Evolutionary conservation across 2,888 invertebrate species (phyloP).

Genomic region (Bhutanitis thaidina): DNA sequence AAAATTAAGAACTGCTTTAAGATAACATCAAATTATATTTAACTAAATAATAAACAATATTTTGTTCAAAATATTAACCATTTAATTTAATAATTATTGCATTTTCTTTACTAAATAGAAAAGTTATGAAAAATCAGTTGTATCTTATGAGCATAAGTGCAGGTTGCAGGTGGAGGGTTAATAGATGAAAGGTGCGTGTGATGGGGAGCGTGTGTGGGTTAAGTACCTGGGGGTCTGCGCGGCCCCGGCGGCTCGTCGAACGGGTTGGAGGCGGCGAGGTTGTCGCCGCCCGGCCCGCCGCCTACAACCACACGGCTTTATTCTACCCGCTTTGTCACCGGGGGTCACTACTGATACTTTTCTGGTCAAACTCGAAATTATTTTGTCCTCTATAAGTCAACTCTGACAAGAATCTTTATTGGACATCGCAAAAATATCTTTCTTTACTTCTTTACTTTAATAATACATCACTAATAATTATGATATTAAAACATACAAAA

Average conservation of each 20-base stretch:
- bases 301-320: constrained; percentile 60
- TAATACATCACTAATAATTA: too few relatives aligned
- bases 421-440: too few relatives aligned
- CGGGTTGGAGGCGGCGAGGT: constrained; percentile 92
- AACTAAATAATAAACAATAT: too few relatives aligned
- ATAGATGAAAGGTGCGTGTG: constrained; percentile 28
- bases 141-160: background rate
- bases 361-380: background rate
- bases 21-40: too few relatives aligned
- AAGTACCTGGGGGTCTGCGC: constrained; percentile 74
- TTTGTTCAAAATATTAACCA: too few relatives aligned
- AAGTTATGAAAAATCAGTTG: too few relatives aligned
- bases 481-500: background rate
- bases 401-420: too few relatives aligned
- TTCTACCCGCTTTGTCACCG: constrained; percentile 29
- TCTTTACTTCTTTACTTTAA: too few relatives aligned
- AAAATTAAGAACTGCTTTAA: too few relatives aligned
- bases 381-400: too few relatives aligned
- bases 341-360: constrained; percentile 20
- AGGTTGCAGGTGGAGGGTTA: background rate
- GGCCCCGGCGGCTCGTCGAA: constrained; percentile 88
- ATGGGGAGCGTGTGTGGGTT: constrained; percentile 41
- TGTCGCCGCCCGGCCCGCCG: constrained; percentile 82
- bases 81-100: too few relatives aligned
- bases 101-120: too few relatives aligned